Conservation (phyloP, 1,140 invertebrate genomes). For the Lethrus apterus region DNA sequence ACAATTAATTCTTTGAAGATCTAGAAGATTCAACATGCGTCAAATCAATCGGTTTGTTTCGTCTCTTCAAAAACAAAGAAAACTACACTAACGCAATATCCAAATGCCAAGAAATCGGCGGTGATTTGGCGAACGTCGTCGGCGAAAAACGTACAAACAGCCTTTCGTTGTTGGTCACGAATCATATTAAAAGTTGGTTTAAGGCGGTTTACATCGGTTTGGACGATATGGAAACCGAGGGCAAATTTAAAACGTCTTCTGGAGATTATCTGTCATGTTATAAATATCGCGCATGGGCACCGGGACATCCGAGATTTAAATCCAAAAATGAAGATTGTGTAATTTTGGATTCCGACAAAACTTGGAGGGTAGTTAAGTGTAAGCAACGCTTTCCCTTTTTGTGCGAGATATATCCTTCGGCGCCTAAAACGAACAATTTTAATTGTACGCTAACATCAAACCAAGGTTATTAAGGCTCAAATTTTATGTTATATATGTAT, state of each 20-base stretch:
- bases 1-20: constrained; percentile 38
- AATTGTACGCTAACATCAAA: too few species aligned
- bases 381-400: constrained; percentile 44
- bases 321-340: constrained; percentile 48
- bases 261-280: constrained; percentile 50
- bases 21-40: constrained; percentile 48
- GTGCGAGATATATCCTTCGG: constrained; percentile 53
- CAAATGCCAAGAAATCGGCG: constrained; percentile 47
- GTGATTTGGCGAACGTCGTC: constrained; percentile 50
- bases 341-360: constrained; percentile 43
- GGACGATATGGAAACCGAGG: constrained; percentile 40
- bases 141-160: constrained; percentile 50
- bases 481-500: too few species aligned
- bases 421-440: too few species aligned
- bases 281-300: constrained; percentile 56
- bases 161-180: constrained; percentile 41
- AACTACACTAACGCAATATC: constrained; percentile 50
- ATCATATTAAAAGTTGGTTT: constrained; percentile 24
- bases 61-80: constrained; percentile 39
- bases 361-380: constrained; percentile 52
- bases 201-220: constrained; percentile 50
- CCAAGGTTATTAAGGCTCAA: too few species aligned
- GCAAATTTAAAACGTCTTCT: constrained; percentile 41
- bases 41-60: constrained; percentile 52
- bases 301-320: constrained; percentile 48